Conservation (phyloP, 2,113 vertebrate genomes). For the Pelvicachromis taeniatus region DNA sequence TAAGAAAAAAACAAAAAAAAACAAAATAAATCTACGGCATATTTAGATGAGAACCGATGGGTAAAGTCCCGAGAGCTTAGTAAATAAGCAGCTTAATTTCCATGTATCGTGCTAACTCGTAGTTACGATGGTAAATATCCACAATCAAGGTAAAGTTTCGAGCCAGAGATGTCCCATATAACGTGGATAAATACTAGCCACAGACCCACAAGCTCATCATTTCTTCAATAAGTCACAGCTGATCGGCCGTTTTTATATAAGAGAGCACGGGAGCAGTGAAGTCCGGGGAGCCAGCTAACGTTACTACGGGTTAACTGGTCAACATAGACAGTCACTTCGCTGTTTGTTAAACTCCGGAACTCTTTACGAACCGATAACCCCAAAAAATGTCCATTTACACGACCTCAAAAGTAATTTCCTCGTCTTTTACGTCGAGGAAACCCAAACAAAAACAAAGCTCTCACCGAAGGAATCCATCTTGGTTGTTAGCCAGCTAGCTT, state of each 20-base stretch:
- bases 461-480: not conserved
- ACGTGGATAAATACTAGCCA: not conserved
- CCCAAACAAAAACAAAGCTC: not conserved
- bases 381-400: too few relatives aligned
- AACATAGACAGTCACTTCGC: not conserved
- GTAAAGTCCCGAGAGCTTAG: conserved; percentile 9
- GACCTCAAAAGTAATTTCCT: not conserved
- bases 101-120: not conserved
- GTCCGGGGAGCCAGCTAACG: conserved; percentile 12
- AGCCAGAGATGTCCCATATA: not conserved
- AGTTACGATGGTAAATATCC: not conserved
- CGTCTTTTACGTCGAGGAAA: not conserved
- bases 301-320: not conserved
- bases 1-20: not conserved
- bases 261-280: not conserved
- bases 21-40: not conserved
- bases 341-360: not conserved
- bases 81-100: conserved; percentile 33
- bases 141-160: not conserved
- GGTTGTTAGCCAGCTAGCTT: conserved; percentile 30
- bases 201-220: not conserved
- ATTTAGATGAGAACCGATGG: not conserved
- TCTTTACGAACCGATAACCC: not conserved
- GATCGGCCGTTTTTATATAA: conserved; percentile 25
- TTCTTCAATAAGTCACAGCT: not conserved